phyloP scores from a whole-genome alignment of 2,113 vertebrate species.

The Stomatorhinus ivindoensis region DNA sequence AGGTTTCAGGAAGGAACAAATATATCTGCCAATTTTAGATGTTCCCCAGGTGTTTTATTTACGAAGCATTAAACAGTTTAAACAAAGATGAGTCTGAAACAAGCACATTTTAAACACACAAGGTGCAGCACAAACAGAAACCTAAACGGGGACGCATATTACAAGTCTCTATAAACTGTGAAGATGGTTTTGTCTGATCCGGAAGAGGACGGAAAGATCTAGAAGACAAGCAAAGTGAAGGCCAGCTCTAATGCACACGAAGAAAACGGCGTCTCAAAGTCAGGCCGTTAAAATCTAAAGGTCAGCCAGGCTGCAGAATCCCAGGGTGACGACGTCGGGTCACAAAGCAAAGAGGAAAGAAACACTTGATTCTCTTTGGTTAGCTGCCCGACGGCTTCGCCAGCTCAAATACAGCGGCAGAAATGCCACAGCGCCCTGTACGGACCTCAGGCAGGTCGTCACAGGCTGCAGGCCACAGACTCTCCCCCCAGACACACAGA shows the following conservation, averaged over 20 bases:
- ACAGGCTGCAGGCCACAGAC: not conserved
- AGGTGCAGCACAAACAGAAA: not conserved
- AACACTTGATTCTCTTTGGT: not conserved
- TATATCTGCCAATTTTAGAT: not conserved
- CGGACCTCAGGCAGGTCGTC: not conserved
- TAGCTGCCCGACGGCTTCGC: not conserved
- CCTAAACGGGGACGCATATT: not conserved
- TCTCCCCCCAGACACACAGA: not conserved
- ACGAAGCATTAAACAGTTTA: not conserved
- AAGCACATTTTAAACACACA: not conserved
- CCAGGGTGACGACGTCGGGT: constrained; percentile 1
- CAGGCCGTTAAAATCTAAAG: not conserved
- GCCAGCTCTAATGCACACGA: not conserved
- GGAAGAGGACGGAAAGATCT: not conserved
- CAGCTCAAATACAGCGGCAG: not conserved
- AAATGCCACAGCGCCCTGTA: not conserved
- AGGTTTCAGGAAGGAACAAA: not conserved
- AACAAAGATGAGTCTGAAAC: not conserved
- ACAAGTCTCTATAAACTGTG: not conserved
- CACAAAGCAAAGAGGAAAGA: constrained; percentile 9
- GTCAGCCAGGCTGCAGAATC: constrained; percentile 15
- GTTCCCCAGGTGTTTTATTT: not conserved
- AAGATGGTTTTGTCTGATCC: not conserved
- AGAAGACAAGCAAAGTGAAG: constrained; percentile 14
- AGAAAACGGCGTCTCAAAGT: constrained; percentile 5